phyloP scores from a whole-genome alignment of 2,888 invertebrate genomes.

The Sabellastarte sp. region DNA sequence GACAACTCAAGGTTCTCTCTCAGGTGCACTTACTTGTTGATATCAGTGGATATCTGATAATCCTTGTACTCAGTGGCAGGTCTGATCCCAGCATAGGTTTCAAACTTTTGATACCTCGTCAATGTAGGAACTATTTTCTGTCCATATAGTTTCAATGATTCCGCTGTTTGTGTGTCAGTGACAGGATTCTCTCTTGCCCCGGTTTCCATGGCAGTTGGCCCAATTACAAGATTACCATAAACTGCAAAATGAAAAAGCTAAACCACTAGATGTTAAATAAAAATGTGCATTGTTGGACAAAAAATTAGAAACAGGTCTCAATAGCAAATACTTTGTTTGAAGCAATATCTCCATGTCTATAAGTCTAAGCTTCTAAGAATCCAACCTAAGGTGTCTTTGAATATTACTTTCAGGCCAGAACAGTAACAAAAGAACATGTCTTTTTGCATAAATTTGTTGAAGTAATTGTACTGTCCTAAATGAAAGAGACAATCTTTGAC shows the following conservation, averaged over 20 bases:
- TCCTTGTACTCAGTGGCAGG: slow-evolving; percentile 47
- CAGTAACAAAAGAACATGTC: too few relatives aligned
- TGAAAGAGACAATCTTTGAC: too few relatives aligned
- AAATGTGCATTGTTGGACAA: too few relatives aligned
- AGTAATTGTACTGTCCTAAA: too few relatives aligned
- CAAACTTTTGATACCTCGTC: slow-evolving; percentile 25
- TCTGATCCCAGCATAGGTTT: slow-evolving; percentile 41
- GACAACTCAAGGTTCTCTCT: not conserved
- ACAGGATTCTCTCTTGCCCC: slow-evolving; percentile 21
- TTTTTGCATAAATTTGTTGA: too few relatives aligned
- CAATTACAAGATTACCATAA: slow-evolving; percentile 42
- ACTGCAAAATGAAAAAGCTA: slow-evolving; percentile 29
- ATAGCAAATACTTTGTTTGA: too few relatives aligned
- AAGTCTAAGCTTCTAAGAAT: too few relatives aligned
- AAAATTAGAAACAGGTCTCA: too few relatives aligned
- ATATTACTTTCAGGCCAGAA: too few relatives aligned
- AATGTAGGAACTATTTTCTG: slow-evolving; percentile 29
- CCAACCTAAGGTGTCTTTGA: too few relatives aligned
- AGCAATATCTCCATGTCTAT: too few relatives aligned
- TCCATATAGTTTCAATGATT: slow-evolving; percentile 12
- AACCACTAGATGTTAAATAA: too few relatives aligned
- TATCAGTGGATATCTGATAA: slow-evolving; percentile 36
- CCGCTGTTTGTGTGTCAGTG: slow-evolving; percentile 17
- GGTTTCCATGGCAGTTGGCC: slow-evolving; percentile 46
- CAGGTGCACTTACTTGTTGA: slow-evolving; percentile 27